A percentile compares a stretch with the other conserved stretches of the same genome.
phyloP scores from a whole-genome alignment of 1,140 invertebrate genomes.

The Listronotus oregonensis region DNA sequence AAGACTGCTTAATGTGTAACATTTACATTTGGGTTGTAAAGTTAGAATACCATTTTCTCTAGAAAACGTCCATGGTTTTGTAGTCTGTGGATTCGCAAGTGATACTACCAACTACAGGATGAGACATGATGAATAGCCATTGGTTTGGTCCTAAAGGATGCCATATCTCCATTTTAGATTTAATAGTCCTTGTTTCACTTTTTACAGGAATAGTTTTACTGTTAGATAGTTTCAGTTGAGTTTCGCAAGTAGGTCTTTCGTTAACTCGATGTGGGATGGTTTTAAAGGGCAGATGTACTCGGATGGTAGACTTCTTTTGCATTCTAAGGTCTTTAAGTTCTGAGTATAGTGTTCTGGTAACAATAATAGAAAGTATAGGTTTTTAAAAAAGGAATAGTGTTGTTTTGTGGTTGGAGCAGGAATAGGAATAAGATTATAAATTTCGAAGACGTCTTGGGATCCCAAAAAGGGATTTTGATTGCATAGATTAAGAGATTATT shows the following conservation, averaged over 20 bases:
- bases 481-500: constrained; percentile 10
- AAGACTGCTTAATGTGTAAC: constrained; percentile 27
- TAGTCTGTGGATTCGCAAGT: neutral
- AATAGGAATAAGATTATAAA: too few relatives aligned
- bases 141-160: constrained; percentile 11
- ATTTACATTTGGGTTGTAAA: constrained; percentile 23
- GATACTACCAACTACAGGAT: neutral
- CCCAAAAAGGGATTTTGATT: constrained; percentile 16
- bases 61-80: constrained; percentile 15
- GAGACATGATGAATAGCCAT: constrained; percentile 21
- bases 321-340: constrained; percentile 12
- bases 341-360: constrained; percentile 18
- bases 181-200: constrained; percentile 3
- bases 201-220: neutral
- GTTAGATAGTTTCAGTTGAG: neutral
- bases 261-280: neutral
- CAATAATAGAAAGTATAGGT: constrained; percentile 15
- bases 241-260: too few relatives aligned
- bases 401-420: neutral
- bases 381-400: constrained; percentile 17
- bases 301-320: too few relatives aligned
- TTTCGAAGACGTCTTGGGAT: neutral
- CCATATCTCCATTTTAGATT: constrained; percentile 12
- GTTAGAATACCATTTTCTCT: constrained; percentile 18
- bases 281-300: constrained; percentile 7